Evolutionary conservation across 2,113 vertebrate species (phyloP), one percentile per base, ranked within the genome.

Genomic region (Piliocolobus tephrosceles): DNA sequence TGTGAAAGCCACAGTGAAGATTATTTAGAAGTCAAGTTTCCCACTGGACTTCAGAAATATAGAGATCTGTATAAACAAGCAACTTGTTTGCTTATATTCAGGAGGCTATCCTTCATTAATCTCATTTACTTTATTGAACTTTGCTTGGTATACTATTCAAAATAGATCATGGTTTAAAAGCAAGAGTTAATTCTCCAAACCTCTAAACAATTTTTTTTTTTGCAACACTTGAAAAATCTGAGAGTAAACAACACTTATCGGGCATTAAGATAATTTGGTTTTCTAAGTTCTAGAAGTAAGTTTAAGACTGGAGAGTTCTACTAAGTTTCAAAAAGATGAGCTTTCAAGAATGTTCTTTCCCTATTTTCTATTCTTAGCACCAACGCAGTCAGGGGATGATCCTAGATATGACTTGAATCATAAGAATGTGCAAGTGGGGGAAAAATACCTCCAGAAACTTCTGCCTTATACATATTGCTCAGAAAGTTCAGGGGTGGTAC

Each of bases 231-330:
- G 12, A 75, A 95, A 96, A 47, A 86, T 47, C 23, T 76, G 45
- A 95, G 10, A 64, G 47, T 64, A 27, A 85, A 47, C 23, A 92
- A 91, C 82, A 87, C 3, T 58, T 58, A 84, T 45, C 43, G 79
- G 22, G 12, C 81, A 61, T 38, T 89, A 93, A 94, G 38, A 68
- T 72, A 84, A 92, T 93, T 78, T 95, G 73, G 22, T 30, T 89
- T 96, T 91, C 43, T 64, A 87, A 45, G 8, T 91, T 88, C 35
- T 40, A 91, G 12, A 93, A 95, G 6, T 66, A 78, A 68, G 38
- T 50, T 86, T 86, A 68, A 93, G 55, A 83, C 11, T 58, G 43
- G 16, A 84, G n/a, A 81, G 50, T 70, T 38, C 25, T 79, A 58
- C 25, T 88, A 14, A 4, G 13, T 83, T 97, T 97, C 8, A 87